These are phyloP conservation scores for Tautogolabrus adspersus DNA, from an alignment of 2,113 vertebrate species.

Conservation along the genomic window DNA sequence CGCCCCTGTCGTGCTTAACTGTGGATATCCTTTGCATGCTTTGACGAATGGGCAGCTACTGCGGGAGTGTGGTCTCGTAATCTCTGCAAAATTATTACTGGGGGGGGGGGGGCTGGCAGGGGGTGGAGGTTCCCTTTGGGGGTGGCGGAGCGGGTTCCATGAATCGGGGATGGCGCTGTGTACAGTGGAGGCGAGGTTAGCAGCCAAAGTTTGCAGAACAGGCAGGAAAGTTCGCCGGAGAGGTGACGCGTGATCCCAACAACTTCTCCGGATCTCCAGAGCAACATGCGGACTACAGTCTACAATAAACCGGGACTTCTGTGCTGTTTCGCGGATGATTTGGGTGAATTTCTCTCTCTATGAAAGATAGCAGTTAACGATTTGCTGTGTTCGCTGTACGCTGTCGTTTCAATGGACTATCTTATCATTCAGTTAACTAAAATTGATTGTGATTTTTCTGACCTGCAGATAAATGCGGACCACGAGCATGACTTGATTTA, in stretches of 20 bases:
- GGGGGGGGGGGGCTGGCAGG: conserved; percentile 38
- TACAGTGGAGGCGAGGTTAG: conserved; percentile 77
- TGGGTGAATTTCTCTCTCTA: conserved; percentile 17
- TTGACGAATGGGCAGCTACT: conserved; percentile 42
- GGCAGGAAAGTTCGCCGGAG: conserved; percentile 79
- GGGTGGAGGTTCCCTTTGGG: conserved; percentile 72
- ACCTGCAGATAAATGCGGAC: conserved; percentile 38
- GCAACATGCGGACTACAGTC: conserved; percentile 53
- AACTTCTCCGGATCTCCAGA: conserved; percentile 45
- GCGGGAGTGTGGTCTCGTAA: conserved; percentile 34
- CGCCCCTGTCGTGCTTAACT: conserved; percentile 30
- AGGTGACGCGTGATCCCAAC: conserved; percentile 53
- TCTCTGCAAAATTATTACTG: conserved; percentile 38
- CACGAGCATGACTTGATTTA: conserved; percentile 59
- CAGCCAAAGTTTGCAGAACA: conserved; percentile 85
- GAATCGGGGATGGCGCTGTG: conserved; percentile 84
- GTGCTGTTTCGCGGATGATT: conserved; percentile 47
- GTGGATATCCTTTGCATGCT: conserved; percentile 30
- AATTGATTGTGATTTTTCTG: conserved; percentile 55
- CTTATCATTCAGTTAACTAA: conserved; percentile 61
- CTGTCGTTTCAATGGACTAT: conserved; percentile 70
- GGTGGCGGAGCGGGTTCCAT: conserved; percentile 72
- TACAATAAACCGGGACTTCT: conserved; percentile 24
- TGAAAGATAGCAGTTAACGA: conserved; percentile 55
- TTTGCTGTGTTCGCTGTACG: conserved; percentile 53